A percentile compares a stretch with the other conserved stretches of the same genome.
phyloP scores from a whole-genome alignment of 2,113 vertebrate species.

The Cebidichthys violaceus region DNA sequence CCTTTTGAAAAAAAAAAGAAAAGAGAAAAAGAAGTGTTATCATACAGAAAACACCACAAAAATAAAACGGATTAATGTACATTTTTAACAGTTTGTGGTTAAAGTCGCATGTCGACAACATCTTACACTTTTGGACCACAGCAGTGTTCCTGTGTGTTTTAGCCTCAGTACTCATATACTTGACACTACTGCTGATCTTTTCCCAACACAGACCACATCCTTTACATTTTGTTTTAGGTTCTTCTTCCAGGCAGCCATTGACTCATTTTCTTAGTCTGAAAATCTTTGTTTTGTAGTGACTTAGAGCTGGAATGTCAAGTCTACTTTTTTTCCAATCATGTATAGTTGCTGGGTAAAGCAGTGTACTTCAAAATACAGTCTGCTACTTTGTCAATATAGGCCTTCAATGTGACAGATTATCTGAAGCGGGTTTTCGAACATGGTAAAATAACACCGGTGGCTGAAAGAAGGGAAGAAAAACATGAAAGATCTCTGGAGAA shows the following conservation, averaged over 20 bases:
- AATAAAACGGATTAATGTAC: background rate
- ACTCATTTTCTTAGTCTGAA: background rate
- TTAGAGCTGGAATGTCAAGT: background rate
- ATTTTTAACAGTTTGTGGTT: constrained; percentile 14
- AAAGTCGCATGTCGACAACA: constrained; percentile 5
- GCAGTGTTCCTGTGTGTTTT: constrained; percentile 17
- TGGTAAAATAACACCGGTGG: background rate
- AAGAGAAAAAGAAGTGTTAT: background rate
- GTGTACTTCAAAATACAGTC: background rate
- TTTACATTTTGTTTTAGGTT: too few relatives aligned
- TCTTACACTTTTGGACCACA: constrained; percentile 27
- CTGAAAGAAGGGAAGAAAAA: background rate
- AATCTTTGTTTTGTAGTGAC: background rate
- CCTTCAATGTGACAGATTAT: too few relatives aligned
- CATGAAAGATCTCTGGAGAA: background rate
- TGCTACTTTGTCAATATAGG: background rate
- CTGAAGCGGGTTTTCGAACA: too few relatives aligned
- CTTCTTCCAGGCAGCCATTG: background rate
- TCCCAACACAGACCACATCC: background rate
- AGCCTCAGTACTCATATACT: background rate
- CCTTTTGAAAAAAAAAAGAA: constrained; percentile 2
- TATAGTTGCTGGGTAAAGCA: background rate
- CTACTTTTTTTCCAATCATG: background rate
- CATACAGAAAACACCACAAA: constrained; percentile 46
- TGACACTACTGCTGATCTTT: background rate